phyloP scores from a whole-genome alignment of 30 jellyfish, hydroid and myxozoan species.

The Hydractinia symbiolongicarpus region DNA sequence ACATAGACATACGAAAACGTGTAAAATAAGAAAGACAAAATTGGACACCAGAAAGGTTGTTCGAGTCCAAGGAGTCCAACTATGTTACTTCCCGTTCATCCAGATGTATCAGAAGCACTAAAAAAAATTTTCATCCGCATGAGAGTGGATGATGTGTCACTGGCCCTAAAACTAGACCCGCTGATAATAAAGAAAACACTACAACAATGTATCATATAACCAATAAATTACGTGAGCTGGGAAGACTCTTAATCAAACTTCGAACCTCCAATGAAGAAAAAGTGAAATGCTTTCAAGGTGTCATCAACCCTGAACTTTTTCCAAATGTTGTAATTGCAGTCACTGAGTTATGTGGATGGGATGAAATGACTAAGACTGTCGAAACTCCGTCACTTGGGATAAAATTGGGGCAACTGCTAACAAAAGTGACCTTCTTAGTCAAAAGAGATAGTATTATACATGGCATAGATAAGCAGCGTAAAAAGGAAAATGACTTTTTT shows the following conservation, averaged over 20 bases:
- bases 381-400: constrained; percentile 14
- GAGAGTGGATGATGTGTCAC: constrained; percentile 7
- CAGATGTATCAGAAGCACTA: not conserved
- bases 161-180: not conserved
- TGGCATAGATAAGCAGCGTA: not conserved
- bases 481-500: not conserved
- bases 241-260: not conserved
- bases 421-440: not conserved
- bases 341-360: constrained; percentile 9
- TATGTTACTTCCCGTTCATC: constrained; percentile 3
- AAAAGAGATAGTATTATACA: not conserved
- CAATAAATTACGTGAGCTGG: constrained; percentile 14
- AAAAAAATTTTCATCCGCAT: not conserved
- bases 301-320: constrained; percentile 7
- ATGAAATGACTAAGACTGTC: constrained; percentile 12
- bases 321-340: not conserved
- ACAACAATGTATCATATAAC: not conserved
- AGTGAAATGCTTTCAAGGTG: not conserved
- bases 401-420: constrained; percentile 3
- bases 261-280: not conserved
- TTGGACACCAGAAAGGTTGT: not conserved
- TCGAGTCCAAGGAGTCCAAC: constrained; percentile 12
- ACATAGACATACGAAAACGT: not conserved
- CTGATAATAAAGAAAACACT: constrained; percentile 5
- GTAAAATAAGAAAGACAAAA: not conserved